These are phyloP conservation scores for Ditylenchus weischeri DNA, from an alignment of 2,888 invertebrate genomes.

Conservation along the genomic window DNA sequence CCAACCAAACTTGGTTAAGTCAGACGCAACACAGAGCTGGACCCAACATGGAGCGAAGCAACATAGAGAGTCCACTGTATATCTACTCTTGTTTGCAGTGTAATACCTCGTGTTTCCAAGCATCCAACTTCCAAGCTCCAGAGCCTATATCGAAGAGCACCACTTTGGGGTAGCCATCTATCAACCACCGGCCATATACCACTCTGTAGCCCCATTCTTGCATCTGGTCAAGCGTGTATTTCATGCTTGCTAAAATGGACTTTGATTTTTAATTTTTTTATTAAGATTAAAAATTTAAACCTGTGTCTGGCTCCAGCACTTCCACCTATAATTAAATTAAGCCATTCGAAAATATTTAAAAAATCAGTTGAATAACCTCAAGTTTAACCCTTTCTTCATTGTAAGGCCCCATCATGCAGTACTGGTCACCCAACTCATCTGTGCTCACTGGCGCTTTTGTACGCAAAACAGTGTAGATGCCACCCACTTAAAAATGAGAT, in stretches of 20 bases:
- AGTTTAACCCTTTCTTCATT: conserved; percentile 87
- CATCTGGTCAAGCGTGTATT: conserved; percentile 64
- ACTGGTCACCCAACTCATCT: conserved; percentile 96
- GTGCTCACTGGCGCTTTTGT: conserved; percentile 94
- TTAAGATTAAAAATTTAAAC: too few relatives aligned
- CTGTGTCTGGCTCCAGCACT: conserved; percentile 77
- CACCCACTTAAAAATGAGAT: conserved; percentile 74
- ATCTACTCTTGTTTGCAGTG: background rate
- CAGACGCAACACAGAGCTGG: too few relatives aligned
- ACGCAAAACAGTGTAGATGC: conserved; percentile 96
- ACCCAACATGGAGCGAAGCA: too few relatives aligned
- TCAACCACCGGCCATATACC: conserved; percentile 94
- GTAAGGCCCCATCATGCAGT: conserved; percentile 83
- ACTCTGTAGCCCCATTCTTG: conserved; percentile 84
- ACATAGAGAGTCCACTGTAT: too few relatives aligned
- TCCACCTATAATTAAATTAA: conserved; percentile 75
- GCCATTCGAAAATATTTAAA: background rate
- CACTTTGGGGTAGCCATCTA: conserved; percentile 98
- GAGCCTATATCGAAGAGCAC: conserved; percentile 95
- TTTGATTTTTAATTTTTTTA: too few relatives aligned
- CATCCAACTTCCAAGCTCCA: conserved; percentile 89
- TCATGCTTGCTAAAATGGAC: conserved; percentile 67
- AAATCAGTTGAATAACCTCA: conserved; percentile 70
- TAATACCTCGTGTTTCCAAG: conserved; percentile 74
- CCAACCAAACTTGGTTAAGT: too few relatives aligned